Evolutionary conservation across 2,888 invertebrate genomes (phyloP).

Genomic region (Odiellus spinosus): DNA sequence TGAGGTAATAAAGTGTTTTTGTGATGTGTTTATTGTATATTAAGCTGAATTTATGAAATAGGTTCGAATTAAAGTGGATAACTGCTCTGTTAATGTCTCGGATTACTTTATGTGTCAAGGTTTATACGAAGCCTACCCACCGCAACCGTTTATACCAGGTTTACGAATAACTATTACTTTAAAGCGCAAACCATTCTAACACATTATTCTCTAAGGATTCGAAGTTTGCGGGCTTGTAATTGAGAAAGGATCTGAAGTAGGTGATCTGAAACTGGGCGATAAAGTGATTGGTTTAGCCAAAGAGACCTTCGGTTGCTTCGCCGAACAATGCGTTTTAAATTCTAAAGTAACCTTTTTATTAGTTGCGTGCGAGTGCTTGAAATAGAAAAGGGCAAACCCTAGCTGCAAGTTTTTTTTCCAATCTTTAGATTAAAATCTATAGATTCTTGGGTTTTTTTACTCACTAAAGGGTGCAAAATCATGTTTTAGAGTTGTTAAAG

Average conservation of each 20-base stretch:
- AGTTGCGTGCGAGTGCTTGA: too few species aligned
- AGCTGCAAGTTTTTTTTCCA: too few species aligned
- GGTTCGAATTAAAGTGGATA: conserved; percentile 46
- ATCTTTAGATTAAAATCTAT: too few species aligned
- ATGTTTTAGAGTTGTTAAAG: too few species aligned
- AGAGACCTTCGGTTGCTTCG: conserved; percentile 41
- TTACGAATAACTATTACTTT: background rate
- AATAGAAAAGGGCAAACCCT: too few species aligned
- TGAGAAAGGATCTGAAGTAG: conserved; percentile 37
- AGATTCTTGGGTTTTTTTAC: too few species aligned
- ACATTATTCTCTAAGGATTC: conserved; percentile 34
- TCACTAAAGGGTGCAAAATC: too few species aligned
- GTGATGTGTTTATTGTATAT: too few species aligned
- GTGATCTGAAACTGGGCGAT: conserved; percentile 39
- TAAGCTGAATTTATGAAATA: too few species aligned
- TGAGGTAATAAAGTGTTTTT: conserved; percentile 30
- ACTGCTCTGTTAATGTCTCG: conserved; percentile 46
- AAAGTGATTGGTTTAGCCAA: conserved; percentile 43
- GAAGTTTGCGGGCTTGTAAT: conserved; percentile 43
- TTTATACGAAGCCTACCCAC: conserved; percentile 33
- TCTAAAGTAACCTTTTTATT: too few species aligned
- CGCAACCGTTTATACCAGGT: conserved; percentile 43
- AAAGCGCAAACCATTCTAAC: background rate
- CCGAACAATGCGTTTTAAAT: conserved; percentile 41
- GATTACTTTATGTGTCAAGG: conserved; percentile 41